Conservation (phyloP, 1,140 invertebrate species). For the Microplitis mediator region DNA sequence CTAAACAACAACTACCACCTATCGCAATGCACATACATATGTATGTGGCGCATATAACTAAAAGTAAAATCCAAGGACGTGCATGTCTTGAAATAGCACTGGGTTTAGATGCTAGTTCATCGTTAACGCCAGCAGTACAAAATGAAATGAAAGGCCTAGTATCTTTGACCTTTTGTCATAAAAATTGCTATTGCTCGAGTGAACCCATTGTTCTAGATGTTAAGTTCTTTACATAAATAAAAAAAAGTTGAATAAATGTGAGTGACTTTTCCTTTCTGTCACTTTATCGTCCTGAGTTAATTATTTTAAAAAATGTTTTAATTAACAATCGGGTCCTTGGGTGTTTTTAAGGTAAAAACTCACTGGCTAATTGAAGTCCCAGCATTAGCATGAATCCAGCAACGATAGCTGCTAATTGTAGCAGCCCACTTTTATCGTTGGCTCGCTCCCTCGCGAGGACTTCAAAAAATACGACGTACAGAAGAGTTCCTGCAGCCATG, state of each 20-base stretch:
- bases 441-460: slow-evolving; percentile 79
- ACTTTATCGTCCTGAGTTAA: no score
- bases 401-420: slow-evolving; percentile 74
- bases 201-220: neutral
- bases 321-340: neutral
- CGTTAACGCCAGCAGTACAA: slow-evolving; percentile 1
- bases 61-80: slow-evolving; percentile 16
- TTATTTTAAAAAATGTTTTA: no score
- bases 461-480: slow-evolving; percentile 92
- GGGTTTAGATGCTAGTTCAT: neutral
- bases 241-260: neutral
- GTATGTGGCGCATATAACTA: neutral
- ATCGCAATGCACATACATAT: neutral
- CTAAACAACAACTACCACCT: neutral
- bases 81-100: slow-evolving; percentile 22
- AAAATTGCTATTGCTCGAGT: neutral
- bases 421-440: slow-evolving; percentile 69
- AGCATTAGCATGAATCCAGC: slow-evolving; percentile 81
- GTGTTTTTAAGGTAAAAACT: slow-evolving; percentile 59
- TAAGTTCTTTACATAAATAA: neutral
- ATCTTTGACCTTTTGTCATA: slow-evolving; percentile 18
- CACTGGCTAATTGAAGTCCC: slow-evolving; percentile 75
- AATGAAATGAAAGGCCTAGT: neutral
- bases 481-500: slow-evolving; percentile 83
- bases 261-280: no score